A percentile compares a stretch with the other conserved stretches of the same genome.
These are phyloP conservation scores for Crax fasciolata DNA, from an alignment of 2,797 vertebrate genomes.

Conservation along the genomic window DNA sequence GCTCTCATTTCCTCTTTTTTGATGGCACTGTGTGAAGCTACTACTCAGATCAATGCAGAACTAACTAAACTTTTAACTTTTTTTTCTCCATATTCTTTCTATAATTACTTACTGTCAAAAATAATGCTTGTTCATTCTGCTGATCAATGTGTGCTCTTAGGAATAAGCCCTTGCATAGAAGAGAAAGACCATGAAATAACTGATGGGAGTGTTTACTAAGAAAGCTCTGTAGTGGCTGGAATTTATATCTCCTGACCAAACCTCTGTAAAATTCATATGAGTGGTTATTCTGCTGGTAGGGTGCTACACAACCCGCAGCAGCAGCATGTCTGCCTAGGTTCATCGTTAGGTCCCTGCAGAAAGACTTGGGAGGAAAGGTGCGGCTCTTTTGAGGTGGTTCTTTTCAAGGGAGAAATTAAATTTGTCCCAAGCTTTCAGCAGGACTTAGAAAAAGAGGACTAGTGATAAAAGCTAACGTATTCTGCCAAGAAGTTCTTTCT, in stretches of 20 bases:
- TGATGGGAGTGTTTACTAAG: not conserved
- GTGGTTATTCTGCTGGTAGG: not conserved
- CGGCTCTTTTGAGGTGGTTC: not conserved
- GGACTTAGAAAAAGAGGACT: not conserved
- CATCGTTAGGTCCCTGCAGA: not conserved
- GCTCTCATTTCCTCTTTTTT: not conserved
- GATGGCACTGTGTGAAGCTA: not conserved
- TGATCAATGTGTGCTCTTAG: not conserved
- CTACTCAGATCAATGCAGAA: not conserved
- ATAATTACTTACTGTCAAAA: not conserved
- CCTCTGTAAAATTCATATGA: not conserved
- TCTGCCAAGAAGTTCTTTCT: not conserved
- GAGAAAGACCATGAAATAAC: not conserved
- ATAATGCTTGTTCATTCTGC: not conserved
- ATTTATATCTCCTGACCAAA: not conserved
- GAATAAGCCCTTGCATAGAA: not conserved
- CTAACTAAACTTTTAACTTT: not conserved
- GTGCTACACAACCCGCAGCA: not conserved
- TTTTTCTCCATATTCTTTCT: not conserved
- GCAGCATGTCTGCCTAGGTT: rapidly evolving
- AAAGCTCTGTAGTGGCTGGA: not conserved
- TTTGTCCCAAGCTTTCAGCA: not conserved
- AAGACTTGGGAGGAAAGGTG: not conserved
- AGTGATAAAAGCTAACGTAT: not conserved
- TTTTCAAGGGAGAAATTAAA: not conserved